Base-by-base conservation (phyloP, 2,797 vertebrate species). In the Sebastes steindachneri region DNA sequence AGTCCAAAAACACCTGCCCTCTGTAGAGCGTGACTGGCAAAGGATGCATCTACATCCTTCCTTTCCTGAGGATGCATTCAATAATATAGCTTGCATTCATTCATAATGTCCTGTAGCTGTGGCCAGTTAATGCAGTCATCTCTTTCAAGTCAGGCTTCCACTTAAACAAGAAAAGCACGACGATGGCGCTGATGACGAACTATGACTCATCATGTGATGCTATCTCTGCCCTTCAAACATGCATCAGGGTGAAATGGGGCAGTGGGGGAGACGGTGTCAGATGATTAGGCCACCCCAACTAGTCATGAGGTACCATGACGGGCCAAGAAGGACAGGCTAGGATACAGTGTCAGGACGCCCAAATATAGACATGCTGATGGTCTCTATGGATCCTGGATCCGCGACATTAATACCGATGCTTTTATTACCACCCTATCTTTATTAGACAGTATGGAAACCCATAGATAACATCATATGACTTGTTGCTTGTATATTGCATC, bases 401-500 rank as follows among this genome's bases (percentile, higher is more conserved):
- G 4, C 19, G 66, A 76, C 83, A 88, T 67, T 23, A 86, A 84
- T 71, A 31, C 54, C 51, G 8, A 6, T 26, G 35, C 48, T 58
- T 80, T 68, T 45, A 57, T 72, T 63, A 79, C 19, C 23, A 48
- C 63, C 28, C 19, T 77, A 81, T 91, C 86, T 78, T 69, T 19
- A 14, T 84, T 73, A 80, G 85, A 88, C 15, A 5, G 64, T 5
- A 66, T 77, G 68, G 45, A 70, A 85, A 74, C 60, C 51, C 23
- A 73, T 31, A 54, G 21, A 77, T 73, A 71, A 75, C 45, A 66
- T 80, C 70, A 73, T 14, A 41, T 80, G 77, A 65, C 78, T 19
- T 73, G 80, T 89, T 91, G 80, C 79, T 59, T 76, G 54, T 19
- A 33, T 45, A 10, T 90, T 92, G 85, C 84, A 87, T 88, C 89